Evolutionary conservation across 2,113 vertebrate genomes (phyloP), one percentile per base, ranked within the genome.

Genomic region (Colossoma macropomum): DNA sequence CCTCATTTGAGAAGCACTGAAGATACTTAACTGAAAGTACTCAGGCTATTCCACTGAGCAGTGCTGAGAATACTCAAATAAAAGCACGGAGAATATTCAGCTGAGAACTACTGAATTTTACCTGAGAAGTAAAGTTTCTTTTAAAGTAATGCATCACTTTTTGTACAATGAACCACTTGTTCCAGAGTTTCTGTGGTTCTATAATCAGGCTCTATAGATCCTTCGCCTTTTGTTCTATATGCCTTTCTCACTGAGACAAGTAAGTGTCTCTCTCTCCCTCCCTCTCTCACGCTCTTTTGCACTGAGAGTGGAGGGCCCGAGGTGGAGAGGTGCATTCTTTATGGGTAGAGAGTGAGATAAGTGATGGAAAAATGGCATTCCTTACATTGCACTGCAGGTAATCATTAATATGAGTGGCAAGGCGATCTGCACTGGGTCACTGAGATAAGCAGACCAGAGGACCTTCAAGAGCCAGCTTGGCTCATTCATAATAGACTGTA

Each of bases 391-490:
- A 91, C 76, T 16, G 41, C 17, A 54, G 87, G 83, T 91, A 93
- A 93, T 94, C 82, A 95, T 94, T 94, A 93, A 94, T 91, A 84
- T 70, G 69, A 85, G 80, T 75, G 89, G 85, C 73, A 68, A 75
- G 45, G 54, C 30, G 27, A 34, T 56, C 63, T 23, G 34, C 27
- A 78, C 32, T 66, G 19, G 65, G 23, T 50, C 28, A 60, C 19
- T 74, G 77, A 60, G 79, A 82, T 86, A 84, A 88, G 84, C 71
- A 69, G 30, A 45, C 21, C 34, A 56, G 41, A 23, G 62, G 28
- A 66, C 62, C 12, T 15, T 48, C 0, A 74, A 12, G 34, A 77
- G 66, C 25, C 30, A 63, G 21, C 34, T 75, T 60, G 50, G 21
- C 75, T 63, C 48, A 48, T 28, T 15, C 34, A 23, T 21, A 34